Evolutionary conservation across 2,888 invertebrate species (phyloP).

Genomic region (Polyommatus iphigenia): DNA sequence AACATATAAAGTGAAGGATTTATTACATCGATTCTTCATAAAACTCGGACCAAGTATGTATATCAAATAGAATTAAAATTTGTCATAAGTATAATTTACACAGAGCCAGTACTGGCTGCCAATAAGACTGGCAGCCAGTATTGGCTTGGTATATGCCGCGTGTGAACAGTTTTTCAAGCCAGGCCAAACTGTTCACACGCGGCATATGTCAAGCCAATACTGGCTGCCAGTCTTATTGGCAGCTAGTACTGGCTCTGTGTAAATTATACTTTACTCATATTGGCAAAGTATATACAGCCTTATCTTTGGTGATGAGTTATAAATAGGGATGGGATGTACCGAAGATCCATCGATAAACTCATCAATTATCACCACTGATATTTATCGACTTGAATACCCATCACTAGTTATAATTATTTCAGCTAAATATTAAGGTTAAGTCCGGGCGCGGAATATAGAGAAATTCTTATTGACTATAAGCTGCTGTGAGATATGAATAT

Average conservation of each 20-base stretch:
- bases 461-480: not conserved
- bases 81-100: no score
- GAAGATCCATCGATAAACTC: conserved; percentile 39
- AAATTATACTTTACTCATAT: no score
- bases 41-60: not conserved
- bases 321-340: conserved; percentile 24
- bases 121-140: no score
- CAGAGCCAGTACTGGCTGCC: no score
- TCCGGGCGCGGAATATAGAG: not conserved
- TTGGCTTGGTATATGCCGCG: no score
- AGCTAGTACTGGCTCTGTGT: no score
- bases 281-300: conserved; percentile 58
- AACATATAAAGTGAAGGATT: not conserved
- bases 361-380: conserved; percentile 33
- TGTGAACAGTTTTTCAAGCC: no score
- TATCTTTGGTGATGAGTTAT: conserved; percentile 65
- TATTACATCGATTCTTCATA: not conserved
- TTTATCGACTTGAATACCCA: conserved; percentile 24
- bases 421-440: conserved; percentile 48
- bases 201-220: no score
- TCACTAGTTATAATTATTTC: conserved; percentile 45
- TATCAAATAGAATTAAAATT: conserved; percentile 24
- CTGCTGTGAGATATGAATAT: no score
- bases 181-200: no score
- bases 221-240: no score